Conservation (phyloP, 2,113 vertebrate species). For the Athene cunicularia region DNA sequence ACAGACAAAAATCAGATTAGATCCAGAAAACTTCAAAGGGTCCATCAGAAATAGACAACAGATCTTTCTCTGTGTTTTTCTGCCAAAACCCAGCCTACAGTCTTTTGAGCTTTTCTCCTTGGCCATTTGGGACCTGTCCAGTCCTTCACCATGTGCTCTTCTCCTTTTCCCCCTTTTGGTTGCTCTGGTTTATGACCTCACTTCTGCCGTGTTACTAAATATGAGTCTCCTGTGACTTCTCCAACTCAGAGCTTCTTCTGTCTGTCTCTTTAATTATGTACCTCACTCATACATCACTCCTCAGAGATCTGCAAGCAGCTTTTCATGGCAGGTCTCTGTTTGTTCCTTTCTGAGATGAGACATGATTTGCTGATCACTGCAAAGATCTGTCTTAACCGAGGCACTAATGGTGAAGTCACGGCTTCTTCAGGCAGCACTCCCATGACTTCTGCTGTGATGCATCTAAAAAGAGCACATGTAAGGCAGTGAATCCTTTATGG, state of each 20-base stretch:
- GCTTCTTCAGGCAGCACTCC: not conserved
- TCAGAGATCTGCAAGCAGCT: not conserved
- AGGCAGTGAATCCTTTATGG: not conserved
- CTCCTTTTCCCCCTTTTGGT: not conserved
- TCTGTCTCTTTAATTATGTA: constrained; percentile 22
- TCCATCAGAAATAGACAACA: constrained; percentile 54
- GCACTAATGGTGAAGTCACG: not conserved
- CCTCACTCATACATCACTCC: constrained; percentile 6
- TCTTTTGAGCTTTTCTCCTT: constrained; percentile 45
- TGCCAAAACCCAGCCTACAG: constrained; percentile 45
- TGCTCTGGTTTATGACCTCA: constrained; percentile 37
- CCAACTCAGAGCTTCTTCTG: not conserved
- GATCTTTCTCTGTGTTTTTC: constrained; percentile 53
- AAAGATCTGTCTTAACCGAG: not conserved
- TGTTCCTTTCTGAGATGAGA: not conserved
- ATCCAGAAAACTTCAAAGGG: constrained; percentile 69
- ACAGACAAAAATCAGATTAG: constrained; percentile 51
- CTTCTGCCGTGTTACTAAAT: constrained; percentile 41
- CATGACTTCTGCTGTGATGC: not conserved
- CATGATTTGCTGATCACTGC: not conserved
- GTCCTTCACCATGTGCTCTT: constrained; percentile 44
- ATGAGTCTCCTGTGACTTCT: constrained; percentile 34
- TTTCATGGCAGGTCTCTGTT: constrained; percentile 1
- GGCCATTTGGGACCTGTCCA: constrained; percentile 55
- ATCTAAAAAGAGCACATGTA: not conserved